Base-by-base conservation (phyloP, 2,797 vertebrate species). In the Sebastolobus alascanus region DNA sequence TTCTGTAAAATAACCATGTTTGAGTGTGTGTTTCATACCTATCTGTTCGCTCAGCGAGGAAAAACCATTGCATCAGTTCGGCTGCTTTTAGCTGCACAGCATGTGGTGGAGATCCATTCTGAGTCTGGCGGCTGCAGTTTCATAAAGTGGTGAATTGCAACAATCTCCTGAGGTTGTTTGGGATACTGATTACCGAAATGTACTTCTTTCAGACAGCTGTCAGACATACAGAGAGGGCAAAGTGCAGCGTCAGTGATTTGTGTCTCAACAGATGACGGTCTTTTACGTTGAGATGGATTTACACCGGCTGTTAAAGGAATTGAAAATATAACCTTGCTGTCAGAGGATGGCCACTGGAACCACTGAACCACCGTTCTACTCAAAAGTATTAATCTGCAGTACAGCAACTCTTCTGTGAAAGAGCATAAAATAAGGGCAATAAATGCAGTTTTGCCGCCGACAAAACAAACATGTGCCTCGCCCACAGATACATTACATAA, bases 11-110 rank as follows among this genome's bases (percentile, higher is more conserved):
- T n/a, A 73, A n/a, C 59, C 14, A 3, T 46, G 8, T 33, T 2
- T 13, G 43, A 55, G 61, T 38, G 67, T n/a, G 40, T 64, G 72
- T 67, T 77, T 85, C 67, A 52, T 37, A 64, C 22, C 68, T 56
- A 38, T 77, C 68, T 59, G 35, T 73, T 68, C 80, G 38, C 59
- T 76, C 52, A 4, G 67, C 40, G 75, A 87, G 55, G 16, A 76
- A 82, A 54, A 85, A 85, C 18, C 27, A 13, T 89, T 91, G 82
- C 86, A 87, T 90, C 83, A 89, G 77, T 80, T 86, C 50, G 25
- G 46, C 38, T 37, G 56, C 68, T 75, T 73, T 86, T 72, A 75
- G 52, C 46, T 20, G 0, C 72, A 7, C 83, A 90, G 84, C 67
- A 73, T 79, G 82, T 69, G 69, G 60, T 66, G n/a, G 65, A 56